These are phyloP conservation scores for Poecile montanus DNA, from an alignment of 2,797 vertebrate genomes.

Conservation along the genomic window DNA sequence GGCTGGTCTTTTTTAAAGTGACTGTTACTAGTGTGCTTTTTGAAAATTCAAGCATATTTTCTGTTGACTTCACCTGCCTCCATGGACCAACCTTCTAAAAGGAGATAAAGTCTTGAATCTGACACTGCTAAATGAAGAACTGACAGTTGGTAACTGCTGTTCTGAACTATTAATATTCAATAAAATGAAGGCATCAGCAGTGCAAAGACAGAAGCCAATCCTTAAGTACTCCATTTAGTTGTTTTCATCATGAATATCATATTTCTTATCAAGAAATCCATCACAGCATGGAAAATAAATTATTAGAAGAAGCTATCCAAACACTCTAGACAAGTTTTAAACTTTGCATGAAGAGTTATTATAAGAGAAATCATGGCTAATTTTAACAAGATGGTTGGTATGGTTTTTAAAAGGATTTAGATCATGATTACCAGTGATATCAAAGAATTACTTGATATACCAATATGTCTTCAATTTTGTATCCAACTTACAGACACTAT, in stretches of 20 bases:
- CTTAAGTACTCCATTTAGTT: background rate
- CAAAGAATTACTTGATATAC: background rate
- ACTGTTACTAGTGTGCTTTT: background rate
- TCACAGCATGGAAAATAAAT: background rate
- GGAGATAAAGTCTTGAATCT: background rate
- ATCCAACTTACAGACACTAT: background rate
- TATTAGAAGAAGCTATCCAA: background rate
- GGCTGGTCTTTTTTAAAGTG: background rate
- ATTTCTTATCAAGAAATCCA: background rate
- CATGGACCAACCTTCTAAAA: background rate
- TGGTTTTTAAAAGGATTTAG: background rate
- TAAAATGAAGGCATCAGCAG: background rate
- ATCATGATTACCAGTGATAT: background rate
- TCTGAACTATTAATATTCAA: background rate
- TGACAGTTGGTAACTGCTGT: rapidly evolving
- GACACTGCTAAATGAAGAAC: background rate
- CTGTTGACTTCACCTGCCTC: background rate
- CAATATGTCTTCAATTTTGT: background rate
- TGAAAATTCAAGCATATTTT: background rate
- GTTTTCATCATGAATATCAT: background rate
- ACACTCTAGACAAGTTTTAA: background rate
- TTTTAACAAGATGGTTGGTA: background rate
- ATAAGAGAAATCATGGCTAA: background rate
- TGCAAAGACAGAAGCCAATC: background rate
- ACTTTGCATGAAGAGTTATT: background rate